Conservation (phyloP, 2,888 invertebrate genomes). For the Teinopalpus imperialis region DNA sequence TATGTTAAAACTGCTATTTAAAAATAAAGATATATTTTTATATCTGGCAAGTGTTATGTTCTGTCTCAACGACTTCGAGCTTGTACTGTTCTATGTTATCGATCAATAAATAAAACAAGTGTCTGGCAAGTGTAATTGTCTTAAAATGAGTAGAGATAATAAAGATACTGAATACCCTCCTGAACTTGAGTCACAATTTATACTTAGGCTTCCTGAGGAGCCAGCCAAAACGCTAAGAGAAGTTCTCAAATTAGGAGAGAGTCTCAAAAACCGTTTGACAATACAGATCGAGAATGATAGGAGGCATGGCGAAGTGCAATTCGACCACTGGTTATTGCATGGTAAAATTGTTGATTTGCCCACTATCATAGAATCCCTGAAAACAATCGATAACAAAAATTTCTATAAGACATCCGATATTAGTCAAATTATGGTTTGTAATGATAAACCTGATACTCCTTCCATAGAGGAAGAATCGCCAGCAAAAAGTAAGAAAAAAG, state of each 20-base stretch:
- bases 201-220: constrained; percentile 88
- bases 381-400: constrained; percentile 95
- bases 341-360: constrained; percentile 94
- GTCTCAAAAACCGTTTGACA: constrained; percentile 88
- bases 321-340: constrained; percentile 91
- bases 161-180: constrained; percentile 59
- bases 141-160: constrained; percentile 38
- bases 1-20: too few relatives aligned
- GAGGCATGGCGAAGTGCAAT: constrained; percentile 90
- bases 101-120: too few relatives aligned
- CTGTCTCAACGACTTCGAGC: too few relatives aligned
- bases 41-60: too few relatives aligned
- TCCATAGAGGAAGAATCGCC: constrained; percentile 87
- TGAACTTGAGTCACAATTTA: constrained; percentile 89
- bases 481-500: constrained; percentile 88
- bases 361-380: constrained; percentile 92
- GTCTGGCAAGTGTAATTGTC: too few relatives aligned
- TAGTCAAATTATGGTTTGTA: constrained; percentile 91
- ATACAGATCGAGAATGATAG: constrained; percentile 92
- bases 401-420: constrained; percentile 97
- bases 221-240: constrained; percentile 86
- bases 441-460: constrained; percentile 90
- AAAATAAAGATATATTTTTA: too few relatives aligned
- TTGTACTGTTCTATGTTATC: too few relatives aligned
- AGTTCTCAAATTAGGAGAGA: constrained; percentile 86